Percentiles rank a stretch among this genome's conserved stretches.
phyloP scores from a whole-genome alignment of 2,888 invertebrate species.

The Rhagonycha fulva region DNA sequence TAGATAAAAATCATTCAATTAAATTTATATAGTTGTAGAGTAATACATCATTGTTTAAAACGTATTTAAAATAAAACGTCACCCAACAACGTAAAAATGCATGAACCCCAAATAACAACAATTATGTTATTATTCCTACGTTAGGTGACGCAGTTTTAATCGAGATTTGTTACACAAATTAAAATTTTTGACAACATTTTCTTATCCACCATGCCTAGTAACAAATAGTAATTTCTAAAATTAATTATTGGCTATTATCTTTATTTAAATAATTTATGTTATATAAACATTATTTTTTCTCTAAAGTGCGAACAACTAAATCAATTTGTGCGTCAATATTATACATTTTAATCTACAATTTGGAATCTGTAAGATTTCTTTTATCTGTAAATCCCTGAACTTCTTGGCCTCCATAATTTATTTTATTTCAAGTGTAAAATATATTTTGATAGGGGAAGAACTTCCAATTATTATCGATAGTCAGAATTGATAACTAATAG shows the following conservation, averaged over 20 bases:
- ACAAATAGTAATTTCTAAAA: not conserved
- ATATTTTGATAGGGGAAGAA: not conserved
- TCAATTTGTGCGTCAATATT: constrained; percentile 8
- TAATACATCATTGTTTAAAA: not conserved
- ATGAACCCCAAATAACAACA: not conserved
- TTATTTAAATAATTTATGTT: not conserved
- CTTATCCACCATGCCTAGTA: not conserved
- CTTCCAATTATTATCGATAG: not conserved
- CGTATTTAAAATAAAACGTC: not conserved
- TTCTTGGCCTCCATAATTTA: not conserved
- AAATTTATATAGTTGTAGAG: not conserved
- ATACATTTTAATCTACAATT: not conserved
- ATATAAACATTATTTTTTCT: not conserved
- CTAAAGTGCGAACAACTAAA: not conserved
- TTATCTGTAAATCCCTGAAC: constrained; percentile 13
- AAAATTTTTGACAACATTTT: not conserved
- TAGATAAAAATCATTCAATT: not conserved
- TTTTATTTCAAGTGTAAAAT: not conserved
- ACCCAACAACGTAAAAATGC: not conserved
- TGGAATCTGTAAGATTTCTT: not conserved
- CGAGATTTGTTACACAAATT: not conserved
- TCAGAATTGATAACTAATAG: not conserved
- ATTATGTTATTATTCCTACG: not conserved
- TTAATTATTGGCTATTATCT: not conserved
- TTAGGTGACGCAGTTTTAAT: not conserved